Base-by-base conservation (phyloP, 92 coral and sea anemone genomes). In the Virgularia gustaviana region DNA sequence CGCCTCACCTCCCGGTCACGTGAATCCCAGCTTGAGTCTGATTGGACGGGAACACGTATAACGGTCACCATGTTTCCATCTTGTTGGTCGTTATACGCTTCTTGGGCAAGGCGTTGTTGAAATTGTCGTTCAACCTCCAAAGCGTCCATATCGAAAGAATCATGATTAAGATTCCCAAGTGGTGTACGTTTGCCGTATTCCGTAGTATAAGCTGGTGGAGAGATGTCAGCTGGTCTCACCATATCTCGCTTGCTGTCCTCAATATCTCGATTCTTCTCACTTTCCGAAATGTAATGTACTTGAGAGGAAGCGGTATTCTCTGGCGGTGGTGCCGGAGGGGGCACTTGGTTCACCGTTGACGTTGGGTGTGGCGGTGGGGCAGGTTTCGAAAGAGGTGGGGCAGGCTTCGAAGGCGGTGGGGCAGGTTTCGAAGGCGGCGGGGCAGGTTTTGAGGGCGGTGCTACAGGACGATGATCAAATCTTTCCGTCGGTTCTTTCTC, bases 41-140 rank as follows among this genome's bases (percentile, higher is more conserved):
- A 66, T n/a, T 86, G 86, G 63, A 89, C 90, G 24, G 85, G 83
- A 4, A 94, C 95, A 18, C 94, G 90, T 13, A 96, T 83, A 12
- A 94, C 90, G 4, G 88, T 83, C 23, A 89, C 97, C 60, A 89
- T 71, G 6, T 88, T 88, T 12, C 85, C 87, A 0, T 89, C 94
- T 0, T 86, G 36, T 37, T 84, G 71, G 33, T 77, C 82, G 52
- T 80, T 79, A 22, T 89, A 65, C 33, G 70, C 75, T 18, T 89
- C 96, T 24, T 76, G 83, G 19, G 83, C 96, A 42, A 94, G 83
- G 15, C 96, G 94, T 27, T 83, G 88, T 51, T 87, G 83, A 61
- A 94, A 94, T 49, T 94, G 96, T 2, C 83, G 84, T 54, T 94
- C 99, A 12, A 94, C 90, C 56, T 94, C 99, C 25, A 85, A 90